These are phyloP conservation scores for Encarsia formosa DNA, from an alignment of 2,888 invertebrate genomes.

Conservation along the genomic window DNA sequence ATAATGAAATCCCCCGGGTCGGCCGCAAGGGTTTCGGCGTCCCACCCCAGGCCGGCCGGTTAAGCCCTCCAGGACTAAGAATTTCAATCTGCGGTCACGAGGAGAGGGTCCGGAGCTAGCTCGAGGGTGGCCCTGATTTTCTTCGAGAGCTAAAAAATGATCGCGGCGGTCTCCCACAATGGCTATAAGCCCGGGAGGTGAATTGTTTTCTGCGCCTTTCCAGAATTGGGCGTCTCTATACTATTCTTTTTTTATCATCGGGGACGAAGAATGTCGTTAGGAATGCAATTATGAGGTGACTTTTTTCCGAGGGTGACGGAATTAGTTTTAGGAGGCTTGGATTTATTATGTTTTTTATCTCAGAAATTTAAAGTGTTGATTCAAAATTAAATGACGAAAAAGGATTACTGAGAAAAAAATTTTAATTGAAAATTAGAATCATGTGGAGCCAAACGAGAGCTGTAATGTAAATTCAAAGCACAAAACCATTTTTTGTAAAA, in stretches of 20 bases:
- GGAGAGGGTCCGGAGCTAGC: slow-evolving; percentile 31
- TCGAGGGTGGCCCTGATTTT: slow-evolving; percentile 33
- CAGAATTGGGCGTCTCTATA: not conserved
- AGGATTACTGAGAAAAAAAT: too few species aligned
- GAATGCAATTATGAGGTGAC: slow-evolving; percentile 18
- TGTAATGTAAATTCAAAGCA: too few species aligned
- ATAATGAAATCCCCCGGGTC: slow-evolving; percentile 49
- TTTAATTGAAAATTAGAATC: too few species aligned
- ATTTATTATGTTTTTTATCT: slow-evolving; percentile 1
- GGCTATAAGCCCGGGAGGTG: not conserved
- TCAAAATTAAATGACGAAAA: not conserved
- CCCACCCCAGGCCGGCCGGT: not conserved
- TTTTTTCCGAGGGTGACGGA: not conserved
- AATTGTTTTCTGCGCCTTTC: slow-evolving; percentile 23
- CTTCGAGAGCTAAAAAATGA: slow-evolving; percentile 43
- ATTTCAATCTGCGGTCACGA: slow-evolving; percentile 51
- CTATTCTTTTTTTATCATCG: not conserved
- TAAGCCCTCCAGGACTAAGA: slow-evolving; percentile 40
- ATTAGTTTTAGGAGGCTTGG: slow-evolving; percentile 10
- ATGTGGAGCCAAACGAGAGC: too few species aligned
- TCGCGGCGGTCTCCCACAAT: slow-evolving; percentile 3
- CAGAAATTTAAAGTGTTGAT: not conserved
- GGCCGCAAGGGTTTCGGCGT: slow-evolving; percentile 27
- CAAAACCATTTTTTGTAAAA: too few species aligned
- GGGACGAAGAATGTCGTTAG: slow-evolving; percentile 1